Conservation (phyloP, 2,888 invertebrate genomes). For the Tenthredo notha region DNA sequence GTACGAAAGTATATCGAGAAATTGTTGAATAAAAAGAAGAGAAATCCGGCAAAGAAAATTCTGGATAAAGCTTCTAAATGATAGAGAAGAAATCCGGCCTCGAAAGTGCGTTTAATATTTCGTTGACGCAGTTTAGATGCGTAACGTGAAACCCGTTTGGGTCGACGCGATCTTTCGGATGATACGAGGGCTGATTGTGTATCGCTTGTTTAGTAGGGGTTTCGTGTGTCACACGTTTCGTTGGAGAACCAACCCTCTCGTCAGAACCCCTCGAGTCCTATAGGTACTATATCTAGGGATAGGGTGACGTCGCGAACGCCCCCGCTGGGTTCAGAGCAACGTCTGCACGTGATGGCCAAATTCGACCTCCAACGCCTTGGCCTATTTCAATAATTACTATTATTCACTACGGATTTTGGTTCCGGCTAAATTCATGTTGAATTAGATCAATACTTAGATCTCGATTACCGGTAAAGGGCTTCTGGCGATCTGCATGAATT, state of each 20-base stretch:
- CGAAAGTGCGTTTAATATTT: slow-evolving; percentile 37
- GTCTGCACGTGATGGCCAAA: slow-evolving; percentile 35
- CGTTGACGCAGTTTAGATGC: slow-evolving; percentile 46
- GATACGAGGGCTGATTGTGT: slow-evolving; percentile 53
- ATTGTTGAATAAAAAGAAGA: background rate
- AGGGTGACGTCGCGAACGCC: slow-evolving; percentile 29
- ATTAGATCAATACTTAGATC: background rate
- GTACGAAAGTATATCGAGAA: background rate
- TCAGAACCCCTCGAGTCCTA: slow-evolving; percentile 44
- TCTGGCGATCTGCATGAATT: background rate
- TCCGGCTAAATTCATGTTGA: background rate
- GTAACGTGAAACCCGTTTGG: slow-evolving; percentile 21
- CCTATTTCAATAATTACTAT: slow-evolving; percentile 16
- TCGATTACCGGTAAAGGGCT: no score
- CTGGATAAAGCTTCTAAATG: background rate
- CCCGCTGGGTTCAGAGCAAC: background rate
- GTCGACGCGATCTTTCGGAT: slow-evolving; percentile 39
- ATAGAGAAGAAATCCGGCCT: background rate
- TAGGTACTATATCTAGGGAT: slow-evolving; percentile 26
- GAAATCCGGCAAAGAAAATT: background rate
- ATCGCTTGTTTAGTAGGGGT: slow-evolving; percentile 50
- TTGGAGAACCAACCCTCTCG: slow-evolving; percentile 46
- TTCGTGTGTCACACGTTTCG: slow-evolving; percentile 45
- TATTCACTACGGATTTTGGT: background rate
- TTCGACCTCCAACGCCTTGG: background rate